phyloP scores from a whole-genome alignment of 2,888 invertebrate genomes.

The Aethes cnicana region DNA sequence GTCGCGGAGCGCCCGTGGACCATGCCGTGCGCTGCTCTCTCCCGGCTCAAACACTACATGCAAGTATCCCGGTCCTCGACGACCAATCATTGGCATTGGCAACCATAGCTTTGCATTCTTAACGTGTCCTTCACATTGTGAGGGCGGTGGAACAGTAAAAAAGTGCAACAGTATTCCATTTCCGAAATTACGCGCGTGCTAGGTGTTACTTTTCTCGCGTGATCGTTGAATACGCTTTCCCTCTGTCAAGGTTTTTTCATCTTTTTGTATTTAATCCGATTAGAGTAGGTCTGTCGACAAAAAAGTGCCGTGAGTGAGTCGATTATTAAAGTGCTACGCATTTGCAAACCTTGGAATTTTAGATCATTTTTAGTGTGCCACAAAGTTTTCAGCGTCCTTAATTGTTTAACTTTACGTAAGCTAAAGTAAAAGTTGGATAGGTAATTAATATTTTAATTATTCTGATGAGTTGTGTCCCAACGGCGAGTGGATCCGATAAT shows the following conservation, averaged over 20 bases:
- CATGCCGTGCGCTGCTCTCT: constrained; percentile 72
- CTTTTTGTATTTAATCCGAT: constrained; percentile 11
- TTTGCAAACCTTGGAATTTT: too few relatives aligned
- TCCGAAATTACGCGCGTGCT: not conserved
- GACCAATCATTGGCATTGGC: too few relatives aligned
- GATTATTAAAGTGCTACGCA: too few relatives aligned
- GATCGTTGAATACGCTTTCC: constrained; percentile 26
- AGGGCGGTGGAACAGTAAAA: too few relatives aligned
- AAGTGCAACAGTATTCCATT: not conserved
- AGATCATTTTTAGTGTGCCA: too few relatives aligned
- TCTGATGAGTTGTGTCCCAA: constrained; percentile 21
- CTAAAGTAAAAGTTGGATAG: constrained; percentile 13
- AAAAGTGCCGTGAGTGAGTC: too few relatives aligned
- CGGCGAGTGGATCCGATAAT: constrained; percentile 22
- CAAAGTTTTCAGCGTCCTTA: not conserved
- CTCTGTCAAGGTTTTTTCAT: constrained; percentile 13
- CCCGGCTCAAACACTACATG: constrained; percentile 67
- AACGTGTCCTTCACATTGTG: too few relatives aligned
- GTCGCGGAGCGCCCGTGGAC: constrained; percentile 53
- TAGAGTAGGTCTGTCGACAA: constrained; percentile 8
- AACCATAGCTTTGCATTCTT: too few relatives aligned
- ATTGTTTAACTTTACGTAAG: constrained; percentile 1
- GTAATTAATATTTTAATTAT: constrained; percentile 18
- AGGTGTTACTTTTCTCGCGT: constrained; percentile 10
- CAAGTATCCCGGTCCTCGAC: constrained; percentile 59